These are phyloP conservation scores for Peromyscus nudipes DNA, from an alignment of 2,797 vertebrate genomes.

Conservation along the genomic window DNA sequence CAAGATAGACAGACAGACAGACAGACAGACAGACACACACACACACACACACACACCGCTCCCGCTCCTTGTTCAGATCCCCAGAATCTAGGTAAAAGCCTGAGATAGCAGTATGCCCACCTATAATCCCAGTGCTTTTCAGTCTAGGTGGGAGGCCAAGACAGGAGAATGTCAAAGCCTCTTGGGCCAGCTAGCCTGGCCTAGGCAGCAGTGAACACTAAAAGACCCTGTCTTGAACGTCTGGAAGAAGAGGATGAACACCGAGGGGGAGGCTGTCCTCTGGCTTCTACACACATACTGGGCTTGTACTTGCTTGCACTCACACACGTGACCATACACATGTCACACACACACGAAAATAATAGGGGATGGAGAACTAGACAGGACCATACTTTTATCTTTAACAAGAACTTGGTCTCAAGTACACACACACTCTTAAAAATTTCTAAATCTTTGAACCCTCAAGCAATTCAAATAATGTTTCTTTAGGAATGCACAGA, in stretches of 20 bases:
- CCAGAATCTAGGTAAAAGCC: not conserved
- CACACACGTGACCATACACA: not conserved
- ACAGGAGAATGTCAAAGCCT: not conserved
- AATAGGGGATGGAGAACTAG: not conserved
- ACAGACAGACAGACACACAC: too few relatives aligned
- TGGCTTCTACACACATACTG: not conserved
- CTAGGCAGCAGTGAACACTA: not conserved
- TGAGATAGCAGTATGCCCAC: not conserved
- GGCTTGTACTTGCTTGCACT: not conserved
- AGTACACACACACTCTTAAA: not conserved
- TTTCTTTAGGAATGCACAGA: conserved; percentile 13
- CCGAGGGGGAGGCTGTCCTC: not conserved
- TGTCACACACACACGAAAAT: too few relatives aligned
- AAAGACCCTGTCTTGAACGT: not conserved
- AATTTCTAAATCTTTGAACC: not conserved
- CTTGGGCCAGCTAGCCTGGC: not conserved
- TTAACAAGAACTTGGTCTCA: not conserved
- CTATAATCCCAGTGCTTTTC: not conserved
- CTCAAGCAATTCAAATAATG: conserved; percentile 27
- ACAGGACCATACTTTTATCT: not conserved
- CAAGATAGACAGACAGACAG: too few relatives aligned
- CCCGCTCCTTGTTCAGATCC: not conserved
- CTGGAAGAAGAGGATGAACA: not conserved
- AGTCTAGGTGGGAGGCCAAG: not conserved
- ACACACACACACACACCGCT: too few relatives aligned